Conservation (phyloP, 2,888 invertebrate genomes). For the Octonoba sinensis region DNA sequence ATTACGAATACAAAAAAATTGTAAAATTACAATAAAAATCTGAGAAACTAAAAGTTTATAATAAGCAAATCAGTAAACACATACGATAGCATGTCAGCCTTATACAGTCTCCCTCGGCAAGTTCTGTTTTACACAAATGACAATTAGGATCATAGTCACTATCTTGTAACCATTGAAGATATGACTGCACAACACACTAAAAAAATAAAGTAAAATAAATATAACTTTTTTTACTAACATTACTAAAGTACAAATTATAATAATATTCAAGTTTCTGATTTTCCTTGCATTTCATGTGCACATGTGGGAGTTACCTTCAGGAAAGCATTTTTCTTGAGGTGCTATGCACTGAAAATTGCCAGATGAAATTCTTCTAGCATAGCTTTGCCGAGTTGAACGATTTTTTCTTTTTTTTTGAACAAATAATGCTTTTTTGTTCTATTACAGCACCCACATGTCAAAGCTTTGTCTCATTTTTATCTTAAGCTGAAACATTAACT, state of each 20-base stretch:
- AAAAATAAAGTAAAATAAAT: constrained; percentile 69
- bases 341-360: no score
- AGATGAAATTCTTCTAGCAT: no score
- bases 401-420: no score
- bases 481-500: no score
- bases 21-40: no score
- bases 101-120: constrained; percentile 86
- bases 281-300: background rate
- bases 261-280: constrained; percentile 5
- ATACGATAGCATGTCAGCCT: constrained; percentile 94
- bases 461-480: no score
- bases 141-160: constrained; percentile 97
- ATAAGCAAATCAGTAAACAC: constrained; percentile 69
- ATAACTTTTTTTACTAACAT: background rate
- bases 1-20: no score
- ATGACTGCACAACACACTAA: constrained; percentile 98
- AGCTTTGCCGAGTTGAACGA: no score
- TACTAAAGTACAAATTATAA: constrained; percentile 9
- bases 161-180: constrained; percentile 97
- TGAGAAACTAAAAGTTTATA: no score
- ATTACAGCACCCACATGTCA: no score
- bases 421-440: no score
- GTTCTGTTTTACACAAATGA: constrained; percentile 85
- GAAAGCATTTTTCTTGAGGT: no score
- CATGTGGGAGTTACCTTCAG: background rate